Conservation (phyloP, 2,888 invertebrate genomes). For the Diplazon laetatorius region DNA sequence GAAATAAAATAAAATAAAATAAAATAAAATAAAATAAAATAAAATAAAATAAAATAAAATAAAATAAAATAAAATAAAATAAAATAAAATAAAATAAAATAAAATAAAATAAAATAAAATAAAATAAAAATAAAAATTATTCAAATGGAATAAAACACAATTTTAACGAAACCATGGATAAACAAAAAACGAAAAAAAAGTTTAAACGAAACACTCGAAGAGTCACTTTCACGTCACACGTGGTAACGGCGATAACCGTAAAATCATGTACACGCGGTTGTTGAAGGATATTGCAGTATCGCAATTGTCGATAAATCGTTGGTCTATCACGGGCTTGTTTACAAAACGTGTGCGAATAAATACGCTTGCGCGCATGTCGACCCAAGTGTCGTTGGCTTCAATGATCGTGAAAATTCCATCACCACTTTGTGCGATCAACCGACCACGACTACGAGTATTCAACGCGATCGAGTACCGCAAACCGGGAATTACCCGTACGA, state of each 20-base stretch:
- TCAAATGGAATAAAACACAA: not conserved
- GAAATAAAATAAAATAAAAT: not conserved
- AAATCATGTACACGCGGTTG: constrained; percentile 23
- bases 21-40: not conserved
- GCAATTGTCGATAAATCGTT: not conserved
- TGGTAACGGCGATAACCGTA: constrained; percentile 36
- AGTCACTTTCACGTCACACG: constrained; percentile 66
- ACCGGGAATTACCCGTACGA: not conserved
- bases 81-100: not conserved
- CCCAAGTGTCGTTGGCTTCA: constrained; percentile 46
- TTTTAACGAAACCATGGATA: not conserved
- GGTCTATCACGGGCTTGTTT: not conserved
- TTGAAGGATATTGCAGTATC: constrained; percentile 47
- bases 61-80: not conserved
- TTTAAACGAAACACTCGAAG: constrained; percentile 38
- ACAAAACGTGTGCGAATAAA: not conserved
- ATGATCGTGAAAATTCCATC: constrained; percentile 47
- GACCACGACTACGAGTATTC: constrained; percentile 20
- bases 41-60: constrained; percentile 9
- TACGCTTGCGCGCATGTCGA: constrained; percentile 30
- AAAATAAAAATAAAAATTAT: constrained; percentile 27
- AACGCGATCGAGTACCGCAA: constrained; percentile 17
- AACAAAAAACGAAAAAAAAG: not conserved
- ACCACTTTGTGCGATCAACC: constrained; percentile 35
- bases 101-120: not conserved